Base-by-base conservation (phyloP, 2,888 invertebrate genomes). In the Drosophila atripex region DNA sequence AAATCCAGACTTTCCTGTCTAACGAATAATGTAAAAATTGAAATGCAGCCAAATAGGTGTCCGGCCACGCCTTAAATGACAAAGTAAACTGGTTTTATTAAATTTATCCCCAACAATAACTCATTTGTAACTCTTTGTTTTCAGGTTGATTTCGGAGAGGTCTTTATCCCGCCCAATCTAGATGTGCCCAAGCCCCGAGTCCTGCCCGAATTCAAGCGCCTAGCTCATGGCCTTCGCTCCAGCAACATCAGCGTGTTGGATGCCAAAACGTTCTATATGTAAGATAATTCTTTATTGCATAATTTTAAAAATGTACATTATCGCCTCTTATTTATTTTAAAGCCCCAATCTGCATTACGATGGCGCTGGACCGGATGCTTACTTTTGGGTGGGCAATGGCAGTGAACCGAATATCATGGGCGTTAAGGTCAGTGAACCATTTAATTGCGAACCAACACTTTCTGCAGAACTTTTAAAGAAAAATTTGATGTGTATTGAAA, bases 371-470 rank as follows among this genome's bases (percentile, higher is more conserved):
- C 97, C 97, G 0, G 97, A 97, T 89, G 97, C 97, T 0, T 97
- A 97, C 91, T 98, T 98, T 92, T 97, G 97, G 96, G 97, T 97
- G n/a, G 97, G 98, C 14, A 97, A 95, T 82, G 97, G 97, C 4
- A 92, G 94, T 0, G 95, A 96, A 77, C 97, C 97, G 0, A 95
- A 94, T 83, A 93, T 95, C 16, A 94, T 95, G 91, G 97, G 97
- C 28, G 94, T 95, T 78, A 97, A 97, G 93, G 95, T 94, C 16
- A 12, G 69, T 45, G 16, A 16, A 7, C 14, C 1, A 8, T 16
- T 28, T 16, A 30, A 14, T 5, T 8, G 1, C 12, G 5, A 2
- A 25, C 6, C 1, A 39, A 8, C 39, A 8, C 14, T 14, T 14
- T 16, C 7, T n/a, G 3, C 4, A 8, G 39, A 3, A 1, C 0